Base-by-base conservation (phyloP, 2,888 invertebrate genomes). In the Arge pagana region DNA sequence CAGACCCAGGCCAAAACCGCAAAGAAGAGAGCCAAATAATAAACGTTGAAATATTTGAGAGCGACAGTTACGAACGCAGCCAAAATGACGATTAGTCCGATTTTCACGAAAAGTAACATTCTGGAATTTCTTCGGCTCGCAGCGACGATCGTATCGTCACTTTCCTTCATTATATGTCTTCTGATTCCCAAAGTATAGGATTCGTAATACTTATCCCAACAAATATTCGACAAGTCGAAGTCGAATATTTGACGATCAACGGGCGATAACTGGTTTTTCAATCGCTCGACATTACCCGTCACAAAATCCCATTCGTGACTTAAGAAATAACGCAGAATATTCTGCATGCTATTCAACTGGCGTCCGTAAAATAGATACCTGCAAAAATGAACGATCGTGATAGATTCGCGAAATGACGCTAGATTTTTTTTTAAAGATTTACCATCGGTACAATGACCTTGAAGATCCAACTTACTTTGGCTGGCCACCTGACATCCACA, bases 321-420 rank as follows among this genome's bases (percentile, higher is more conserved):
- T 15, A 81, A 82, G 69, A 83, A 83, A 68, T 79, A 83, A 55
- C 80, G 76, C 42, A 83, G 66, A n/a, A 76, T 76, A 40, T 70
- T 70, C 41, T 81, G 72, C 2, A 81, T 78, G 55, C 76, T 73
- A 54, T 79, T 78, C 48, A 83, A 72, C 54, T 78, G 78, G 52
- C 73, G 73, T 59, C 81, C 81, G 26, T 81, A 70, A 56, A 74
- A 74, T 53, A 82, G 79, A 78, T 82, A 79, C 60, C 82, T 82
- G 58, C 75, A 54, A 51, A n/a, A n/a, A n/a, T n/a, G n/a, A n/a
- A 19, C 40, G 35, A 52, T 5, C 7, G 50, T n/a, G 59, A 49
- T n/a, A n/a, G n/a, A n/a, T n/a, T n/a, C n/a, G n/a, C n/a, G n/a
- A n/a, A n/a, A n/a, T n/a, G n/a, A n/a, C n/a, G n/a, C n/a, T n/a